phyloP scores from a whole-genome alignment of 2,888 invertebrate species.

The Eubasilissa splendida region DNA sequence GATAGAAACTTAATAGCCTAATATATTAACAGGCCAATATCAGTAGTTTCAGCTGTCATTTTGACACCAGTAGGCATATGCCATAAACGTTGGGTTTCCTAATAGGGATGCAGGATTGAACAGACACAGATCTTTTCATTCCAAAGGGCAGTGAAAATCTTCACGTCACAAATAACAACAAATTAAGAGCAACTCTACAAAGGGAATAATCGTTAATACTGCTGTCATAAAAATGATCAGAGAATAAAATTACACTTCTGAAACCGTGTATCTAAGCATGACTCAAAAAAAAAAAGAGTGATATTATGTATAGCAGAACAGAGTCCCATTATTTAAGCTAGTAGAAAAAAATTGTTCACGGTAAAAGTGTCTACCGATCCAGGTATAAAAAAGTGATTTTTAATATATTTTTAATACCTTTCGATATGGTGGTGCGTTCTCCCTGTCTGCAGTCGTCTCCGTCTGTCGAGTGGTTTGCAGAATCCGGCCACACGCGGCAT shows the following conservation, averaged over 20 bases:
- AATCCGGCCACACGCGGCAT: constrained; percentile 31
- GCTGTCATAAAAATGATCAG: no score
- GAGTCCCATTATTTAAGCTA: no score
- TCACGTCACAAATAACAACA: no score
- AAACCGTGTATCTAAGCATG: no score
- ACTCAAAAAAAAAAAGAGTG: no score
- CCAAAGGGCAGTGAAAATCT: no score
- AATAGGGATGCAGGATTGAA: constrained; percentile 16
- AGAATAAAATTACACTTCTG: no score
- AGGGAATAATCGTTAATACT: background rate
- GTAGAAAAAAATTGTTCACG: no score
- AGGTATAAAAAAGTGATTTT: no score
- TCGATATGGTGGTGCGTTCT: background rate
- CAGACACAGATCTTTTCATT: background rate
- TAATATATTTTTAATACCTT: no score
- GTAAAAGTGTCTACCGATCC: no score
- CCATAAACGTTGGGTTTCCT: background rate
- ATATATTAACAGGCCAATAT: constrained; percentile 19
- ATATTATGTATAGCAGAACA: no score
- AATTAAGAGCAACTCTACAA: background rate
- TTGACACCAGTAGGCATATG: constrained; percentile 27
- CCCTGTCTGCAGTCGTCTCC: background rate
- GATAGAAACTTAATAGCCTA: background rate
- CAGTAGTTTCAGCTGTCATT: constrained; percentile 9
- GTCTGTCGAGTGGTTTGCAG: background rate